Percentiles rank a stretch among this genome's conserved stretches.
phyloP scores from a whole-genome alignment of 2,113 vertebrate species.

The Suricata suricatta region DNA sequence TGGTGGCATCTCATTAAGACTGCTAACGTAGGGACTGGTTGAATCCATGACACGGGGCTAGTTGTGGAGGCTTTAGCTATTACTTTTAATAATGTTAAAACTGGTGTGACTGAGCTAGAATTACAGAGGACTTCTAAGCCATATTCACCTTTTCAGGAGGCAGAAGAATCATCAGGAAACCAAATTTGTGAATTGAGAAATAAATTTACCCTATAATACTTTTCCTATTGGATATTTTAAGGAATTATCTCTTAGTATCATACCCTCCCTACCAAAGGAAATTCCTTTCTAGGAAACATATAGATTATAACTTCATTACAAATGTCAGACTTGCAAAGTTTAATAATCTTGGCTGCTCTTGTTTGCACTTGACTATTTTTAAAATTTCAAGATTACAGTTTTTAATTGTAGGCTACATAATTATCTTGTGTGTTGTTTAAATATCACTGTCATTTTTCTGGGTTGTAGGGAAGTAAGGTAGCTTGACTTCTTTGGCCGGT shows the following conservation, averaged over 20 bases:
- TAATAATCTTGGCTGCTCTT: not conserved
- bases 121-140: not conserved
- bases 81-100: not conserved
- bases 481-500: not conserved
- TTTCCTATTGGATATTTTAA: not conserved
- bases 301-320: not conserved
- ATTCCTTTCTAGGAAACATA: not conserved
- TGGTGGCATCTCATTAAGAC: not conserved
- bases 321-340: not conserved
- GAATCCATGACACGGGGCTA: not conserved
- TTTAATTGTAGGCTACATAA: not conserved
- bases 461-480: not conserved
- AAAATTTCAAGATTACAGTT: constrained; percentile 7
- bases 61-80: not conserved
- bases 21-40: not conserved
- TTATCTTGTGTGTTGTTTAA: not conserved
- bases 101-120: not conserved
- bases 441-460: not conserved
- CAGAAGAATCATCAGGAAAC: not conserved
- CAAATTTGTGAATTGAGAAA: not conserved
- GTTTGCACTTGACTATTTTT: not conserved
- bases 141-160: not conserved
- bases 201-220: not conserved
- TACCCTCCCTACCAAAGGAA: not conserved
- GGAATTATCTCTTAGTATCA: not conserved